Base-by-base conservation (phyloP, 2,113 vertebrate genomes). In the Salminus brasiliensis region DNA sequence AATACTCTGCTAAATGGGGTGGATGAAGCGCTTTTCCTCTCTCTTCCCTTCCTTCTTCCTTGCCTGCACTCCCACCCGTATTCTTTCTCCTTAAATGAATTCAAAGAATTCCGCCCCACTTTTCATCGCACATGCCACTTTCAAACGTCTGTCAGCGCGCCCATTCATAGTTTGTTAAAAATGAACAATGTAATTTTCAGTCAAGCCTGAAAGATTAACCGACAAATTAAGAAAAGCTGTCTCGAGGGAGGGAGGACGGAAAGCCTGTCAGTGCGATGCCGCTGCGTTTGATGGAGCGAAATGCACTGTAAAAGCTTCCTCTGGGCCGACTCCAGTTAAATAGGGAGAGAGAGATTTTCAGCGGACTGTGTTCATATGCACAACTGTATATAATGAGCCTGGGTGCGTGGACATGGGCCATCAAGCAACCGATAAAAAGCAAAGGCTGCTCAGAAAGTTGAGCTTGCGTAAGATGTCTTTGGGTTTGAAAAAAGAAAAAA, bases 151-250 rank as follows among this genome's bases (percentile, higher is more conserved):
- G 59, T 80, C 41, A 71, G 45, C 72, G 43, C 47, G 32, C 25
- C 29, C 70, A 66, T 82, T 81, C 63, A 62, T n/a, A 0, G 25
- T 25, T 53, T 74, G 75, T 75, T 78, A 82, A 45, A 81, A 85
- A 81, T 27, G 9, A 83, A 80, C 70, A 80, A 66, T 80, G 47
- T 36, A 36, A 72, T 83, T 70, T 67, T 79, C 72, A 74, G 7
- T 69, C 41, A 66, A 81, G 71, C 80, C 73, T 83, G 45, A 80
- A 80, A 76, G 79, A 81, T 84, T 81, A 84, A 76, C 45, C 63
- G 43, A 36, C 39, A 74, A 83, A 79, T 83, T 85, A 83, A 80
- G 62, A 76, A 60, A 70, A 76, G 68, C 41, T 53, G 63, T 83
- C 36, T 12, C 9, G 9, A 69, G 53, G 15, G 29, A 73, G 34